Percentiles rank a stretch among this genome's conserved stretches.
Evolutionary conservation across 2,888 invertebrate genomes (phyloP).

Genomic region (Lycocerus yunnanus): DNA sequence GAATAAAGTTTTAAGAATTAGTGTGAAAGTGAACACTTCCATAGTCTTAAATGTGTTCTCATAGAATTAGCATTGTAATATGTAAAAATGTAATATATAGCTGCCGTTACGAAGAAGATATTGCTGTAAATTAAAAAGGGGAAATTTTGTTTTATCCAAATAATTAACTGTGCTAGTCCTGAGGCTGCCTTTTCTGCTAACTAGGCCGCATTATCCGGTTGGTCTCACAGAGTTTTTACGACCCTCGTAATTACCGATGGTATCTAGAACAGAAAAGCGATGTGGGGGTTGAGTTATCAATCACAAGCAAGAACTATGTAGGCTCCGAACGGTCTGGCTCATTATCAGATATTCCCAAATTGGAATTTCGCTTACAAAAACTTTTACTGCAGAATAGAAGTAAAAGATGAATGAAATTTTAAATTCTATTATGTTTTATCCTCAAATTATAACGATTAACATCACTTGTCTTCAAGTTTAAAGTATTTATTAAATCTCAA

Average conservation of each 20-base stretch:
- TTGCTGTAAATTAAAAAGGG: slow-evolving; percentile 29
- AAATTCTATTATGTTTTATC: neutral
- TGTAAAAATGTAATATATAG: slow-evolving; percentile 9
- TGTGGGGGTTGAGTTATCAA: slow-evolving; percentile 23
- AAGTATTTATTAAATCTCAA: neutral
- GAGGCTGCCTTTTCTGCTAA: slow-evolving; percentile 31
- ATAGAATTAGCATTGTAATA: neutral
- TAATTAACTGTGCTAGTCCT: slow-evolving; percentile 30
- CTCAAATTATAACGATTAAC: neutral
- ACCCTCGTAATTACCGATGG: slow-evolving; percentile 31
- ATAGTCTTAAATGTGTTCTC: neutral
- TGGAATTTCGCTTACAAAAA: slow-evolving; percentile 9
- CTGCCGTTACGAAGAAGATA: slow-evolving; percentile 8
- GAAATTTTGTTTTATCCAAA: slow-evolving; percentile 31
- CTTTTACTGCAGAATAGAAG: neutral
- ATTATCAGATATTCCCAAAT: slow-evolving; percentile 11
- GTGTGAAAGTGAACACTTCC: neutral
- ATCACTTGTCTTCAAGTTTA: neutral
- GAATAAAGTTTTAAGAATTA: neutral
- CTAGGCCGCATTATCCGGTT: slow-evolving; percentile 30
- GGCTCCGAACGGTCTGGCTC: slow-evolving; percentile 9
- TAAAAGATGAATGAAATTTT: neutral
- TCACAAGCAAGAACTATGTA: slow-evolving; percentile 22
- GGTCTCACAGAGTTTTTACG: slow-evolving; percentile 31
- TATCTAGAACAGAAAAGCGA: slow-evolving; percentile 22